Evolutionary conservation across 2,113 vertebrate genomes (phyloP).

Genomic region (Stegostoma tigrinum): DNA sequence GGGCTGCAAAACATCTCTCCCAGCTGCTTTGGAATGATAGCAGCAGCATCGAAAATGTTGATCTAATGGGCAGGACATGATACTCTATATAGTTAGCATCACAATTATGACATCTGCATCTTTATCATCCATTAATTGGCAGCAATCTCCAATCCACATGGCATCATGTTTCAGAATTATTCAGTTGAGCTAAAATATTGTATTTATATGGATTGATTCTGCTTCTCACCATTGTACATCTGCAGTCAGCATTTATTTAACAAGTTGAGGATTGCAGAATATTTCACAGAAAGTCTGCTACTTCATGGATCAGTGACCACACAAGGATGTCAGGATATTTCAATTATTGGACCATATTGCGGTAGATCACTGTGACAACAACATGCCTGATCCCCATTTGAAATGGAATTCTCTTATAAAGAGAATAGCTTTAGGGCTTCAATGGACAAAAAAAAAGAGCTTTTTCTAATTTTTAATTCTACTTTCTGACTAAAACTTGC

Average conservation of each 20-base stretch:
- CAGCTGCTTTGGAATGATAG: background rate
- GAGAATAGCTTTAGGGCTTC: background rate
- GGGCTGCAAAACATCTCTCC: too few relatives aligned
- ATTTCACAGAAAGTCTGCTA: background rate
- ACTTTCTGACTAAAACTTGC: background rate
- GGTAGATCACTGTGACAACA: background rate
- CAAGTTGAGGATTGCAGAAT: background rate
- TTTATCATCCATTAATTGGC: conserved; percentile 13
- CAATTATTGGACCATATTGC: conserved; percentile 9
- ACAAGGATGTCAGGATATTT: conserved; percentile 14
- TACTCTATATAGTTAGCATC: background rate
- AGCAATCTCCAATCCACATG: background rate
- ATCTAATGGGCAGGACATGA: background rate
- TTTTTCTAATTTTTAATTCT: background rate
- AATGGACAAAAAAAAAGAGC: background rate
- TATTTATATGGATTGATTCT: background rate
- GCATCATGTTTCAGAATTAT: background rate
- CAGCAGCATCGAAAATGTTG: background rate
- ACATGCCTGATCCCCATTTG: background rate
- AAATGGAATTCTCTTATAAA: conserved; percentile 5
- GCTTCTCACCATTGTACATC: background rate
- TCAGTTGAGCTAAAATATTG: conserved; percentile 13
- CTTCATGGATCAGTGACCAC: background rate
- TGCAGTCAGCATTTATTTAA: background rate
- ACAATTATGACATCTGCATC: background rate